Percentiles rank a stretch among this genome's conserved stretches.
Conservation (phyloP, 2,113 vertebrate species). For the Heliornis fulica region DNA sequence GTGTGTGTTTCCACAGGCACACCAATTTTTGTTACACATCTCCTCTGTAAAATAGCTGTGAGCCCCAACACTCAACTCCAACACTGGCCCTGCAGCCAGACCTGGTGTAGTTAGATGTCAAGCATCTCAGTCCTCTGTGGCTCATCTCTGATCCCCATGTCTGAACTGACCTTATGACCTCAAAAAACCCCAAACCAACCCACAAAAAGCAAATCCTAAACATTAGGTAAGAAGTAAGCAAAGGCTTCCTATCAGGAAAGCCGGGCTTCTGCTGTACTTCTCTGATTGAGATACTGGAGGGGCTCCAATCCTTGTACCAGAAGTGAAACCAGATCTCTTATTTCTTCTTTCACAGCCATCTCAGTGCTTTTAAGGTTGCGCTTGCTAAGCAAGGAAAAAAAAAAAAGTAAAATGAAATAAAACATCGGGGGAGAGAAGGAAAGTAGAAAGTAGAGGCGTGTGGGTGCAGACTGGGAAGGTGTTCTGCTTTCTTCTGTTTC, state of each 20-base stretch:
- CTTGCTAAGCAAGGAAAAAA: not conserved
- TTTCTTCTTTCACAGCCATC: not conserved
- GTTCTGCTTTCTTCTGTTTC: not conserved
- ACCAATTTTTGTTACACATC: not conserved
- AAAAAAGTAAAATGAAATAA: not conserved
- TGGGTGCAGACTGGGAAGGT: not conserved
- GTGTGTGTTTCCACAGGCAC: not conserved
- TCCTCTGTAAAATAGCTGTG: not conserved
- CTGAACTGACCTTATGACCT: not conserved
- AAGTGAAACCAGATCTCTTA: not conserved
- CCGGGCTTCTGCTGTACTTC: not conserved
- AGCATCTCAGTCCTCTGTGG: not conserved
- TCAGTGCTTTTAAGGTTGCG: not conserved
- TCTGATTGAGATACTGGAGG: not conserved
- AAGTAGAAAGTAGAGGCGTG: not conserved
- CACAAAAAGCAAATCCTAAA: not conserved
- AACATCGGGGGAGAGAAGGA: not conserved
- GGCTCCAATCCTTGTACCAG: not conserved
- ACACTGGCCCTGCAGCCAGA: not conserved
- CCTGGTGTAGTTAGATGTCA: not conserved
- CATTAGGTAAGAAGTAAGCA: not conserved
- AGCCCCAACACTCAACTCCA: not conserved
- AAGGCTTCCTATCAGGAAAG: not conserved
- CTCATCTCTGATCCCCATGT: not conserved
- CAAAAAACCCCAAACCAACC: not conserved